A percentile compares a stretch with the other conserved stretches of the same genome.
Evolutionary conservation across 2,888 invertebrate species (phyloP).

Genomic region (Drosophila fulvimacula): DNA sequence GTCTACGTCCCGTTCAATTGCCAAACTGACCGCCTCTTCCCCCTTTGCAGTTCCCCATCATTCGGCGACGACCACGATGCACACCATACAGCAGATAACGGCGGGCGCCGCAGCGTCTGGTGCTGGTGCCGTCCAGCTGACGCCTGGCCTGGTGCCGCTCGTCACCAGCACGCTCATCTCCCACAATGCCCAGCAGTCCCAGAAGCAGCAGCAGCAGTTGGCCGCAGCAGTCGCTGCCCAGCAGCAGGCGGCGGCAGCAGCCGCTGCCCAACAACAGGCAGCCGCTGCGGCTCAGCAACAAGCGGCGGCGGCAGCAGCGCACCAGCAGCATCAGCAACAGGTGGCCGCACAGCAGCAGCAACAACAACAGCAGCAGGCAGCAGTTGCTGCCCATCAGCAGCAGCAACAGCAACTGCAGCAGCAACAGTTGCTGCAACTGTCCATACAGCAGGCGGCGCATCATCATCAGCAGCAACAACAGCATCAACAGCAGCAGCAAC

Average conservation of each 20-base stretch:
- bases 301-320: constrained; percentile 64
- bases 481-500: constrained; percentile 74
- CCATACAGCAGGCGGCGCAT: constrained; percentile 73
- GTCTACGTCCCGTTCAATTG: constrained; percentile 17
- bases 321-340: constrained; percentile 77
- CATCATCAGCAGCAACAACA: constrained; percentile 77
- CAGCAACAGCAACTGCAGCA: constrained; percentile 74
- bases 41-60: constrained; percentile 82
- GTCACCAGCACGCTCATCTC: constrained; percentile 84
- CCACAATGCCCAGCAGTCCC: constrained; percentile 81
- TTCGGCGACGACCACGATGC: constrained; percentile 84
- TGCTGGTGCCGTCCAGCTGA: constrained; percentile 79
- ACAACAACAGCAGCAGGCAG: constrained; percentile 70
- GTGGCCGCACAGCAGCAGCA: constrained; percentile 81
- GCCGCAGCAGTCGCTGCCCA: constrained; percentile 70
- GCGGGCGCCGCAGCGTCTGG: constrained; percentile 78
- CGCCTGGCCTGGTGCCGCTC: constrained; percentile 83
- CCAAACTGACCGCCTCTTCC: constrained; percentile 23
- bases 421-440: constrained; percentile 69
- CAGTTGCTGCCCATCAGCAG: constrained; percentile 72
- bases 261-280: constrained; percentile 75
- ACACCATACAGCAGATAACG: constrained; percentile 85
- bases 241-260: constrained; percentile 71
- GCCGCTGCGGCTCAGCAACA: constrained; percentile 78
- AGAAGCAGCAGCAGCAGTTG: constrained; percentile 77